A percentile compares a stretch with the other conserved stretches of the same genome.
Conservation (phyloP, 2,113 vertebrate species). For the Lamprotornis superbus region DNA sequence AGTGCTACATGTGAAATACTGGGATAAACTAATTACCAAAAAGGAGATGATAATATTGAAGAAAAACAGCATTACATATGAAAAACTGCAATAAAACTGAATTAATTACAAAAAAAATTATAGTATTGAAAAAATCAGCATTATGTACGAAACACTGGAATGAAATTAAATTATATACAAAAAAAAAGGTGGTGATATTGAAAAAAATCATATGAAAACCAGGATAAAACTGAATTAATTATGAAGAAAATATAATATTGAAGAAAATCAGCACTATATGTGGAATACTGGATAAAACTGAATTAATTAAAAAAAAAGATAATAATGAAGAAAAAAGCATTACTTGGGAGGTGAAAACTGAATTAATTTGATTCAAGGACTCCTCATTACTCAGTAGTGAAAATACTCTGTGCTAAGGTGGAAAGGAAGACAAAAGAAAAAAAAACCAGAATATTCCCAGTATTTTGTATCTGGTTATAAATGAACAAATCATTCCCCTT, state of each 20-base stretch:
- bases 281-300: background rate
- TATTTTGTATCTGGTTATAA: background rate
- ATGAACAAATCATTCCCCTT: background rate
- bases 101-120: background rate
- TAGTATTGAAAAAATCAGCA: background rate
- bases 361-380: background rate
- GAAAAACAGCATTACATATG: accelerated
- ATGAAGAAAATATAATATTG: background rate
- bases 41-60: background rate
- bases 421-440: background rate
- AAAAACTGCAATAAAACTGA: background rate
- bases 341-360: background rate
- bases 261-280: accelerated
- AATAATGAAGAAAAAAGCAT: background rate
- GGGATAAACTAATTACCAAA: too few relatives aligned
- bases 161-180: background rate
- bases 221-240: background rate
- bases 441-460: background rate
- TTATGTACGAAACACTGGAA: background rate
- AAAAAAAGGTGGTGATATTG: too few relatives aligned
- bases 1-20: too few relatives aligned
- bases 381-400: background rate
- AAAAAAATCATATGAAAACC: accelerated
- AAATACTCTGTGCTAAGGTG: background rate
- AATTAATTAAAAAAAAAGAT: background rate